Percentiles rank a stretch among this genome's conserved stretches.
Conservation (phyloP, 2,797 vertebrate genomes). For the Xyrichtys novacula region DNA sequence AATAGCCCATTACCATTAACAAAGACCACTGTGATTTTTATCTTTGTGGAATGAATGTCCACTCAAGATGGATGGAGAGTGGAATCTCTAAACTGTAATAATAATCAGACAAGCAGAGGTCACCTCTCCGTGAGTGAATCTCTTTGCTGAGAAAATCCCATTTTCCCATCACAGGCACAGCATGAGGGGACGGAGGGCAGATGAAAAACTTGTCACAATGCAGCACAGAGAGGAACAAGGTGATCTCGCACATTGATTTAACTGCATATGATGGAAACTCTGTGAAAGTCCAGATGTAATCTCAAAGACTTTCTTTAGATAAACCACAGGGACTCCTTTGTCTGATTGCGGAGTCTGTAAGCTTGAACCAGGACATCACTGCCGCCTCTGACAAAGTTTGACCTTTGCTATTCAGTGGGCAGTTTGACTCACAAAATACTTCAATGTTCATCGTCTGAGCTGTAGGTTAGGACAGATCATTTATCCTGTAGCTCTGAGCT, state of each 20-base stretch:
- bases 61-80: slow-evolving; percentile 27
- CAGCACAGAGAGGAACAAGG: slow-evolving; percentile 21
- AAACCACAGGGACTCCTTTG: slow-evolving; percentile 25
- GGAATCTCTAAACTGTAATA: slow-evolving; percentile 39
- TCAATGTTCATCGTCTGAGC: not conserved
- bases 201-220: slow-evolving; percentile 24
- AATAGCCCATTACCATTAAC: slow-evolving; percentile 19
- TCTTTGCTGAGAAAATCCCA: slow-evolving; percentile 45
- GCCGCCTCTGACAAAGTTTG: slow-evolving; percentile 12
- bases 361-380: slow-evolving; percentile 14
- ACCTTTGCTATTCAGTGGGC: slow-evolving; percentile 17
- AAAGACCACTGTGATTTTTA: not conserved
- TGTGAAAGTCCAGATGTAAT: slow-evolving; percentile 64
- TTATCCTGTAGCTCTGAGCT: not conserved
- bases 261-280: slow-evolving; percentile 60
- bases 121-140: slow-evolving; percentile 48
- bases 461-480: not conserved
- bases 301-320: slow-evolving; percentile 48
- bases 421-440: slow-evolving; percentile 4
- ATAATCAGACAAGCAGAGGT: slow-evolving; percentile 51
- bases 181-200: slow-evolving; percentile 40
- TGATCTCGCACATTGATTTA: slow-evolving; percentile 52
- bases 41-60: slow-evolving; percentile 26
- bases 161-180: slow-evolving; percentile 38
- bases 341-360: slow-evolving; percentile 19